A percentile compares a stretch with the other conserved stretches of the same genome.
These are phyloP conservation scores for Actinopyga echinites DNA, from an alignment of 53 echinoderm and acorn worm species.

Conservation along the genomic window DNA sequence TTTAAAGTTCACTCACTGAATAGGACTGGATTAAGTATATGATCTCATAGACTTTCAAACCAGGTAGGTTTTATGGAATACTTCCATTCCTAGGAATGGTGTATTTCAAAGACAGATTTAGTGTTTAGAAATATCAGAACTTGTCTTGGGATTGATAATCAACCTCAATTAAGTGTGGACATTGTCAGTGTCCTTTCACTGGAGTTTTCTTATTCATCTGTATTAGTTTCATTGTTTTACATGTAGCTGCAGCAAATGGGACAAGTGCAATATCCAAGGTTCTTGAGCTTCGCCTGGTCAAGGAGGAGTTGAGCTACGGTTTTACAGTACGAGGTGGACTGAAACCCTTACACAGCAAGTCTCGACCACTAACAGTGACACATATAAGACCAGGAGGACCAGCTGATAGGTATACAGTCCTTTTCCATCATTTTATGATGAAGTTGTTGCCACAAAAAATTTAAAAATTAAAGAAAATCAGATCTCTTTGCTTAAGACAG, in stretches of 20 bases:
- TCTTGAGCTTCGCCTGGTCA: slow-evolving; percentile 76
- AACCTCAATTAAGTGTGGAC: too few relatives aligned
- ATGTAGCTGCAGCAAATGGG: slow-evolving; percentile 34
- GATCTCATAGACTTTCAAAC: too few relatives aligned
- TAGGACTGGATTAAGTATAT: too few relatives aligned
- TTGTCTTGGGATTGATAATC: too few relatives aligned
- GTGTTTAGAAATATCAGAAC: too few relatives aligned
- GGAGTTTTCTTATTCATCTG: neutral
- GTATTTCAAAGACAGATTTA: too few relatives aligned
- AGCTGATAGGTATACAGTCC: slow-evolving; percentile 80
- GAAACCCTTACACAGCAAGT: slow-evolving; percentile 73
- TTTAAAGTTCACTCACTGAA: too few relatives aligned
- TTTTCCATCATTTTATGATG: neutral
- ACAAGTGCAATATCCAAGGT: slow-evolving; percentile 68
- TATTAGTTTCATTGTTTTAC: neutral
- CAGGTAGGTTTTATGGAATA: too few relatives aligned
- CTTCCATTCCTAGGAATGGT: too few relatives aligned
- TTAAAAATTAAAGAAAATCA: neutral
- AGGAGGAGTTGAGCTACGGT: slow-evolving; percentile 84
- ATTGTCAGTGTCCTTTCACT: too few relatives aligned
- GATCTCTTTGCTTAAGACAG: neutral
- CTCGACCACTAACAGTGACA: slow-evolving; percentile 78
- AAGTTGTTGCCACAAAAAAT: neutral
- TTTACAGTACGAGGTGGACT: slow-evolving; percentile 91
- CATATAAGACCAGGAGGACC: slow-evolving; percentile 94